Evolutionary conservation across 2,888 invertebrate genomes (phyloP).

Genomic region (Holacanthella duospinosa): DNA sequence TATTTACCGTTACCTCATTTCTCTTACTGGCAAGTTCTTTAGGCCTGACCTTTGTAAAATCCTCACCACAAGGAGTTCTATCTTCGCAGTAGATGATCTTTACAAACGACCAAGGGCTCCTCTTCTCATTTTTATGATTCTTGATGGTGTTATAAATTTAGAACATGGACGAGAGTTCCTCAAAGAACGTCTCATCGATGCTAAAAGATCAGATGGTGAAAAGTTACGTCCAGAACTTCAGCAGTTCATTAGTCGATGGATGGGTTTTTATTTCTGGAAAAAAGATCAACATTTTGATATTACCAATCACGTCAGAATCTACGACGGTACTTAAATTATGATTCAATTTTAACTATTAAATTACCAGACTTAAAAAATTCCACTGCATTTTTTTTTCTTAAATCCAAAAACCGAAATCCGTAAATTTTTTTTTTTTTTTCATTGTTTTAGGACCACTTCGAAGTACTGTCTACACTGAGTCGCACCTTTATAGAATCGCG

Average conservation of each 20-base stretch:
- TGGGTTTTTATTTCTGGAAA: conserved; percentile 18
- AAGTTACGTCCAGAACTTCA: conserved; percentile 10
- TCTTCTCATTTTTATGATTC: neutral
- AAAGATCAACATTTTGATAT: conserved; percentile 9
- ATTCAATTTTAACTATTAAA: too few relatives aligned
- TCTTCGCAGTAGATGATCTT: conserved; percentile 10
- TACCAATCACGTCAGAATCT: conserved; percentile 9
- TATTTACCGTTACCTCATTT: neutral
- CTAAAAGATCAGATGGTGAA: neutral
- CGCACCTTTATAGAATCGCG: neutral
- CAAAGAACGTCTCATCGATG: conserved; percentile 1
- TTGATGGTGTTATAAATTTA: neutral
- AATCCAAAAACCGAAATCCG: too few relatives aligned
- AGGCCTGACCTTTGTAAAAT: conserved; percentile 6
- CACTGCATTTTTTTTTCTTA: too few relatives aligned
- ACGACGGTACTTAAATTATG: too few relatives aligned
- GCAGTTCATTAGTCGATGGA: conserved; percentile 13
- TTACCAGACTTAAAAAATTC: too few relatives aligned
- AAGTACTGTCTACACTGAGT: neutral
- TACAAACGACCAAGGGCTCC: conserved; percentile 6
- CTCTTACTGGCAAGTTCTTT: neutral
- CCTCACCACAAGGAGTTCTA: neutral
- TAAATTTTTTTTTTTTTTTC: too few relatives aligned
- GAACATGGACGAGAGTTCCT: neutral
- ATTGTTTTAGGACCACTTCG: too few relatives aligned